phyloP scores from a whole-genome alignment of 35 echinoderm and acorn worm genomes.

The Ophioderma brevispina region DNA sequence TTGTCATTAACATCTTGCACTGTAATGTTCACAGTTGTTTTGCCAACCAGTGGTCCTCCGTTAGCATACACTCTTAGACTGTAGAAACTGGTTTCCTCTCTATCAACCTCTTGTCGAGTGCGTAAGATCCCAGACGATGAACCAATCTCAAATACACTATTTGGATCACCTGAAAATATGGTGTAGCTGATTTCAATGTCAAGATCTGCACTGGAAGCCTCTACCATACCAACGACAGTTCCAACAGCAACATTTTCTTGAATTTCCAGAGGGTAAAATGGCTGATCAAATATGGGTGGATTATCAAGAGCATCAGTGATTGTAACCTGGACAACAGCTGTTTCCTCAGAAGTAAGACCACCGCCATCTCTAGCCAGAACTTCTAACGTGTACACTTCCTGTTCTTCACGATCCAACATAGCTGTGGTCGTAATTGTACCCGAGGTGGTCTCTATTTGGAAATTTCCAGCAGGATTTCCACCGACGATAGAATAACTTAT shows the following conservation, averaged over 20 bases:
- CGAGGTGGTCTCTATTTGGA: slow-evolving; percentile 40
- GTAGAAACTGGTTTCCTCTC: slow-evolving; percentile 65
- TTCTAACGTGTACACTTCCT: slow-evolving; percentile 62
- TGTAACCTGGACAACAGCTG: slow-evolving; percentile 53
- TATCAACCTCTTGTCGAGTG: slow-evolving; percentile 54
- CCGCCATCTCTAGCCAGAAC: slow-evolving; percentile 73
- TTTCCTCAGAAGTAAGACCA: neutral
- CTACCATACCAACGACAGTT: slow-evolving; percentile 67
- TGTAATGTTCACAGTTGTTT: slow-evolving; percentile 58
- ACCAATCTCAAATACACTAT: slow-evolving; percentile 75
- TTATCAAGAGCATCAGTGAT: slow-evolving; percentile 87
- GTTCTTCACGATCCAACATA: slow-evolving; percentile 72
- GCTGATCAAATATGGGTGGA: slow-evolving; percentile 65
- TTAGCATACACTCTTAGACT: slow-evolving; percentile 62
- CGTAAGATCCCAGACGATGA: slow-evolving; percentile 55
- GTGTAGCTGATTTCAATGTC: slow-evolving; percentile 72
- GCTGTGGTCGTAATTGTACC: slow-evolving; percentile 65
- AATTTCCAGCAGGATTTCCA: slow-evolving; percentile 42
- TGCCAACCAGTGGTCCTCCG: slow-evolving; percentile 64
- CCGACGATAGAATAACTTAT: slow-evolving; percentile 46
- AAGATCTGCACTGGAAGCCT: slow-evolving; percentile 71
- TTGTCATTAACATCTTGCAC: slow-evolving; percentile 94
- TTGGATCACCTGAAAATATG: slow-evolving; percentile 86
- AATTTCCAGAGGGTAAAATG: slow-evolving; percentile 65
- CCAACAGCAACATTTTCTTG: slow-evolving; percentile 53